Base-by-base conservation (phyloP, 1,140 invertebrate genomes). In the Drosophila takahashii region DNA sequence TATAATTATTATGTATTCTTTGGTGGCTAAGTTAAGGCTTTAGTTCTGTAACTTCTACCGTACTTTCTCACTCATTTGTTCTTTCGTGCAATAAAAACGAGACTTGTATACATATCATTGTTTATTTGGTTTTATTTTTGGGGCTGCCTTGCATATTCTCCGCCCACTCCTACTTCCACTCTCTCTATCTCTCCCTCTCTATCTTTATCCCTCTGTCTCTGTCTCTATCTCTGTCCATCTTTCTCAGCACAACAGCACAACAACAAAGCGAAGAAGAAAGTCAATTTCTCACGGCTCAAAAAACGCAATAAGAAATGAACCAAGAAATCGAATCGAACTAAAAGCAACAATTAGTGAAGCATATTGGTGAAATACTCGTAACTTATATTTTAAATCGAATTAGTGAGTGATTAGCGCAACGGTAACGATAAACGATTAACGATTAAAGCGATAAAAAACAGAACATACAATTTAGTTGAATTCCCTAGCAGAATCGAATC, bases 51-150 rank as follows among this genome's bases (percentile, higher is more conserved):
- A 44, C 39, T 54, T 59, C 56, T 47, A 44, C 11, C 44, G 34
- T 81, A 54, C 44, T 51, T 62, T 42, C 53, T 66, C 51, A 69
- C 69, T 70, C 52, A 34, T 58, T 74, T 64, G 44, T 66, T 72
- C 32, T 61, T 74, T 75, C 70, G 83, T 67, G 65, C 74, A 87
- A 87, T 86, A 81, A 81, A 75, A 81, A 61, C 59, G 65, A 87
- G 65, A 66, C 54, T 77, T 77, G 64, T 77, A 86, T 81, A 81
- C 83, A 86, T 86, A 86, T 87, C 75, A 81, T 79, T 81, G 69
- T 86, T 86, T 77, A 22, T 67, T 56, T 66, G 42, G 56, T 86
- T 62, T 73, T 59, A 48, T 61, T 77, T 76, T 76, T 56, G 44
- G 42, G 36, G 37, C 32, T 47, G 11, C 15, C 22, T 34, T n/a